A percentile compares a stretch with the other conserved stretches of the same genome.
Evolutionary conservation across 2,113 vertebrate genomes (phyloP).

Genomic region (Coryphaenoides rupestris): DNA sequence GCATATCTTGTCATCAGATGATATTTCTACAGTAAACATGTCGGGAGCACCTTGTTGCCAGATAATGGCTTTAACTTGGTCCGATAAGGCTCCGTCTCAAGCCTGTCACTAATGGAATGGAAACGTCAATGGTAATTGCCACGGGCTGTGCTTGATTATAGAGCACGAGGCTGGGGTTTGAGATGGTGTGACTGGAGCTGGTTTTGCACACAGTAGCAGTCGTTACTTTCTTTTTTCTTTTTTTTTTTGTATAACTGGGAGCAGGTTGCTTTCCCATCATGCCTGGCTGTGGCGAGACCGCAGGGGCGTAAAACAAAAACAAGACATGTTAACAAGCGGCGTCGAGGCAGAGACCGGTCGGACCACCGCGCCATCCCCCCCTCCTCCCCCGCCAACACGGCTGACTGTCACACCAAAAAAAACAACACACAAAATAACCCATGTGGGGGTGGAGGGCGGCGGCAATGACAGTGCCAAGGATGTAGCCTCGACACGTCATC

Average conservation of each 20-base stretch:
- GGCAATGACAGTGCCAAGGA: too few relatives aligned
- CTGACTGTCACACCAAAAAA: conserved; percentile 10
- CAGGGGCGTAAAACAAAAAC: conserved; percentile 25
- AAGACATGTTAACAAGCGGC: conserved; percentile 20
- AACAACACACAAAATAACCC: conserved; percentile 10
- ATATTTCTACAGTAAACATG: conserved; percentile 26
- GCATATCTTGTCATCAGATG: conserved; percentile 5
- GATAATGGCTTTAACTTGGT: background rate
- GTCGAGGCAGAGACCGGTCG: background rate
- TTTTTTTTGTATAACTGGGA: conserved; percentile 42
- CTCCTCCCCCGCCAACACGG: too few relatives aligned
- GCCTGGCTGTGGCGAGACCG: conserved; percentile 32
- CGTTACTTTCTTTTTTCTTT: conserved; percentile 13
- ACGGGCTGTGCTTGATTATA: conserved; percentile 51
- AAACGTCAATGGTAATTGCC: conserved; percentile 38
- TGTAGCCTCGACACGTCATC: background rate
- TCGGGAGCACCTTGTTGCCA: conserved; percentile 9
- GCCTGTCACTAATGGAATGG: conserved; percentile 34
- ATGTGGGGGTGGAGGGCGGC: too few relatives aligned
- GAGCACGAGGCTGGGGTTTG: conserved; percentile 34
- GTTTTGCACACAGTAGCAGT: conserved; percentile 47
- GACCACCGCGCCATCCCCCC: conserved; percentile 4
- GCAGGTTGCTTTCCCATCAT: conserved; percentile 35
- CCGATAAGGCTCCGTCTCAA: background rate
- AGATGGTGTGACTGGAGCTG: conserved; percentile 41